These are phyloP conservation scores for Cephus rjabovi DNA, from an alignment of 2,888 invertebrate species.

Conservation along the genomic window DNA sequence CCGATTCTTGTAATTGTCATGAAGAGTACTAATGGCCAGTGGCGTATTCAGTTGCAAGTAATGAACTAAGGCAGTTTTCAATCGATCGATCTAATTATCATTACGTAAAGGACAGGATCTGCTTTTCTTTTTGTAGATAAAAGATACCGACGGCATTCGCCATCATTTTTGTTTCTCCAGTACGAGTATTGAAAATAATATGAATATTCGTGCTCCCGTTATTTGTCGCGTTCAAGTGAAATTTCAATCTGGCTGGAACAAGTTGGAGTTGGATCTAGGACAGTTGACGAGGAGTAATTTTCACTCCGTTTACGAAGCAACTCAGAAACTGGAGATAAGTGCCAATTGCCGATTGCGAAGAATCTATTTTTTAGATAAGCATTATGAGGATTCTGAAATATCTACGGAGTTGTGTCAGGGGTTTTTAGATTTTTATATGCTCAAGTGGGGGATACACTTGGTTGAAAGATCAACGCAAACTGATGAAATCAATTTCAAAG, in stretches of 20 bases:
- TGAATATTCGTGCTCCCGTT: constrained; percentile 87
- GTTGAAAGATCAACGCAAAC: constrained; percentile 53
- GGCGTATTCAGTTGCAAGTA: constrained; percentile 96
- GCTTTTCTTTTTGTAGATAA: constrained; percentile 32
- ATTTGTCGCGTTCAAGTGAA: constrained; percentile 97
- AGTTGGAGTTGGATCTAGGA: constrained; percentile 92
- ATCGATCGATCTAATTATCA: constrained; percentile 9
- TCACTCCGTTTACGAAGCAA: constrained; percentile 92
- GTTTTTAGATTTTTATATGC: constrained; percentile 54
- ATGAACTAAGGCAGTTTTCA: constrained; percentile 35
- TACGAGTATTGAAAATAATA: constrained; percentile 90
- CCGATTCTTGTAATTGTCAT: constrained; percentile 95
- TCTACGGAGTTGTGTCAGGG: constrained; percentile 46
- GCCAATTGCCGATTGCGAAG: constrained; percentile 93
- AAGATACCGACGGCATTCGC: constrained; percentile 43
- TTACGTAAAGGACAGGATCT: background rate
- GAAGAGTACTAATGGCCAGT: constrained; percentile 94
- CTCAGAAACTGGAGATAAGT: constrained; percentile 89
- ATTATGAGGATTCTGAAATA: constrained; percentile 50
- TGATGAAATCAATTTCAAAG: constrained; percentile 11
- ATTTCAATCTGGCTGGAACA: constrained; percentile 94
- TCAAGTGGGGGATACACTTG: constrained; percentile 52
- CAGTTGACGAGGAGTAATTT: constrained; percentile 92
- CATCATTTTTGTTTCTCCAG: constrained; percentile 69
- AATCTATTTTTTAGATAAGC: constrained; percentile 81